Conservation (phyloP, 2,113 vertebrate species). For the Microtus pennsylvanicus region DNA sequence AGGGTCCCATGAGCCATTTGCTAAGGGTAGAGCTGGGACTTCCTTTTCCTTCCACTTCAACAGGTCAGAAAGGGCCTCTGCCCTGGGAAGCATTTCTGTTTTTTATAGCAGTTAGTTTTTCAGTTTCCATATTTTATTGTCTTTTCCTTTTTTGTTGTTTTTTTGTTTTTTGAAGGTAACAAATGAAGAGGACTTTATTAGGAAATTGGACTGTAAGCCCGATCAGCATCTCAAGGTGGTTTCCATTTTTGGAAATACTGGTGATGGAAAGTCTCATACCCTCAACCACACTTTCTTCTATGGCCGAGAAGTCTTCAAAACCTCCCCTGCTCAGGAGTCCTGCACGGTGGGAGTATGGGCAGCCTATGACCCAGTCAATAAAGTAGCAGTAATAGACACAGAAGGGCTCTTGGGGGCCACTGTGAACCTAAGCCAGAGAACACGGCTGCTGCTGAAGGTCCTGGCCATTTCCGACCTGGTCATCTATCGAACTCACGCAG, state of each 20-base stretch:
- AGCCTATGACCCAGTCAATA: conserved; percentile 95
- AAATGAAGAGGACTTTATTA: conserved; percentile 95
- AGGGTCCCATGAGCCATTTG: neutral
- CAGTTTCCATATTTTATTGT: conserved; percentile 47
- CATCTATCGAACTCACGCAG: conserved; percentile 98
- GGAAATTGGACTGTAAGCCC: conserved; percentile 92
- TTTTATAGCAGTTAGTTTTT: conserved; percentile 21
- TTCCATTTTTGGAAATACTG: conserved; percentile 99
- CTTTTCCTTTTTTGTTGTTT: conserved; percentile 7
- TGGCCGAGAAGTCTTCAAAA: conserved; percentile 98
- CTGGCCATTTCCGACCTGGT: conserved; percentile 97
- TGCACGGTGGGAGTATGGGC: conserved; percentile 99
- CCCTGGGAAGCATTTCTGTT: neutral
- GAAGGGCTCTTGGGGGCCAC: conserved; percentile 97
- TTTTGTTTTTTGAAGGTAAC: conserved; percentile 89
- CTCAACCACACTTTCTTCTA: conserved; percentile 99
- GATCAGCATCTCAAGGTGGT: conserved; percentile 98
- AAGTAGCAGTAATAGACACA: conserved; percentile 96
- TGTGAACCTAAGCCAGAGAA: conserved; percentile 96
- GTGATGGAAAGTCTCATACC: conserved; percentile 99
- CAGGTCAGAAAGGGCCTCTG: neutral
- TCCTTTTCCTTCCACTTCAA: neutral
- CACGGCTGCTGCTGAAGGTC: conserved; percentile 97
- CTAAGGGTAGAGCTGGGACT: neutral
- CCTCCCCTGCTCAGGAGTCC: conserved; percentile 97